Percentiles rank a stretch among this genome's conserved stretches.
These are phyloP conservation scores for Chelon labrosus DNA, from an alignment of 2,797 vertebrate genomes.

Conservation along the genomic window DNA sequence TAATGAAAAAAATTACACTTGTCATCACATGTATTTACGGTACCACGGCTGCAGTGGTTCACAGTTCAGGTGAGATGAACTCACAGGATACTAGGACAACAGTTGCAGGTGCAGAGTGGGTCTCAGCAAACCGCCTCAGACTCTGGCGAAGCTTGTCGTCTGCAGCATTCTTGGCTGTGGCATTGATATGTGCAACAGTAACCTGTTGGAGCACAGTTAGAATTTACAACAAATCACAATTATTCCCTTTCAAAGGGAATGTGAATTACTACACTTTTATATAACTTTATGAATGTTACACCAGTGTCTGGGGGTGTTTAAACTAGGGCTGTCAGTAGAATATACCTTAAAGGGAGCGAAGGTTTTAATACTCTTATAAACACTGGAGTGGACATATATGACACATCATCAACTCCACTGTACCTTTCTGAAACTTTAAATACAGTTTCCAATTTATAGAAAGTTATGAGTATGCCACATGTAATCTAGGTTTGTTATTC, in stretches of 20 bases:
- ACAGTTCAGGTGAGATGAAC: constrained; percentile 52
- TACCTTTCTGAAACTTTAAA: neutral
- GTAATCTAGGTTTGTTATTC: too few relatives aligned
- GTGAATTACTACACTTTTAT: neutral
- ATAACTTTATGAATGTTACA: neutral
- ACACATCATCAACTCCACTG: neutral
- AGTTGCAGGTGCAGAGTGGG: constrained; percentile 94
- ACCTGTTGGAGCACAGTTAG: constrained; percentile 83
- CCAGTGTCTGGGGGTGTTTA: neutral
- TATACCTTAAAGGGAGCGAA: too few relatives aligned
- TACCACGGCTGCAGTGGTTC: neutral
- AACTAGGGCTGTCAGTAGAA: neutral
- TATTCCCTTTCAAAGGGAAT: neutral
- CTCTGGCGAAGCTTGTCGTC: constrained; percentile 99
- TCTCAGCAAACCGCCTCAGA: constrained; percentile 96
- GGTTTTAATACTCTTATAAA: too few relatives aligned
- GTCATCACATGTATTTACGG: neutral
- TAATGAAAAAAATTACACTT: neutral
- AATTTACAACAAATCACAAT: neutral
- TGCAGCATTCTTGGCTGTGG: constrained; percentile 98
- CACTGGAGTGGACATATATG: neutral
- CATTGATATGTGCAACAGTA: constrained; percentile 98
- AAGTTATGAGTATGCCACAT: neutral
- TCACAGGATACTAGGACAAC: constrained; percentile 97
- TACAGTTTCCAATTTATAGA: neutral